Base-by-base conservation (phyloP, 1,140 invertebrate species). In the Colletes latitarsis region DNA sequence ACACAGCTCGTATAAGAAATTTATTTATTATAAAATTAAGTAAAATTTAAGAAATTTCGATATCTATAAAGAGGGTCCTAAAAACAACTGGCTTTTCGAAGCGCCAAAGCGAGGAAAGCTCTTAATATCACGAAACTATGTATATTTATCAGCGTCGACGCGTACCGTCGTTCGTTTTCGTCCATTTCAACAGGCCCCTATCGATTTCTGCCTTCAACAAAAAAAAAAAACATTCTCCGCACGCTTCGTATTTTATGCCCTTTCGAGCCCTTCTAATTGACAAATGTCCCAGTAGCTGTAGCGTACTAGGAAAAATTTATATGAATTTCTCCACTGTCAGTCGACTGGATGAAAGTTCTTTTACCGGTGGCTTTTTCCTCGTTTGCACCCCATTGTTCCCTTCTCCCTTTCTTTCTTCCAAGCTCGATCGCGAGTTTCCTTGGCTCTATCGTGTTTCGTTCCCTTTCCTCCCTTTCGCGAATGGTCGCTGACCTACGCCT, bases 281-380 rank as follows among this genome's bases (percentile, higher is more conserved):
- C 77, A 73, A 73, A 79, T 73, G 77, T 52, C 8, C 49, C 9
- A 5, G 6, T 4, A 12, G 43, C 39, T 49, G 75, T 58, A 66
- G 12, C 21, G 67, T 43, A 73, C 41, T 41, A 57, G 49, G 77
- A 72, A 66, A 79, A 73, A 72, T 64, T 58, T 73, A 55, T 79
- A 79, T 64, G 77, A 79, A 70, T 79, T 72, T 79, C 64, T 79
- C 52, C 70, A n/a, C 49, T 79, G 70, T 79, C 70, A 55, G 77
- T 21, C 60, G 46, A 49, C 19, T 41, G n/a, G 68, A 52, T 39
- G 52, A 55, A 73, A 66, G 17, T 73, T 55, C 49, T 57, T 57
- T 57, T 19, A 21, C 52, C 58, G 39, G 39, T 17, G 6, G 49
- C 30, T 71, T 64, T 39, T 46, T 10, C 57, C 49, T 15, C 3